phyloP scores from a whole-genome alignment of 1,140 invertebrate species.

The Eubasilissa regina region DNA sequence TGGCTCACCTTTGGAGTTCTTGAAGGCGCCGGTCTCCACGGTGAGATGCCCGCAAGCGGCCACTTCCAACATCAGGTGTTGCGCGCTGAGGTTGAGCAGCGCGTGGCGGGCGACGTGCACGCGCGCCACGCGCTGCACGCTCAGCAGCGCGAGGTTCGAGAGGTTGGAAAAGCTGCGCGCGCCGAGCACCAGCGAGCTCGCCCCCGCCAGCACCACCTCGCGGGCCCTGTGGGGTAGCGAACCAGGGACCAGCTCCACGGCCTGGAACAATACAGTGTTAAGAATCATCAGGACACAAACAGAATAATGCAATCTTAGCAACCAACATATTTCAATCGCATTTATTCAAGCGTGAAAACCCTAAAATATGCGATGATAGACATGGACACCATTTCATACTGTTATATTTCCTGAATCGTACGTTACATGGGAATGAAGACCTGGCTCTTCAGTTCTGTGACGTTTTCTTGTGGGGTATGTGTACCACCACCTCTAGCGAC shows the following conservation, averaged over 20 bases:
- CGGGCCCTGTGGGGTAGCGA: not conserved
- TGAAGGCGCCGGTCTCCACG: slow-evolving; percentile 73
- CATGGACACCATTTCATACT: no score
- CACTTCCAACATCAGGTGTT: slow-evolving; percentile 72
- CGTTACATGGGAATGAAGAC: no score
- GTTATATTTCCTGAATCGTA: no score
- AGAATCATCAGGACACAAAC: not conserved
- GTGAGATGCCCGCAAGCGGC: slow-evolving; percentile 71
- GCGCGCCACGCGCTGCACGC: slow-evolving; percentile 68
- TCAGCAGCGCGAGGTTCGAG: slow-evolving; percentile 68
- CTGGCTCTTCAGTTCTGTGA: no score
- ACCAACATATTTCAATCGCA: no score
- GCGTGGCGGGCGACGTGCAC: slow-evolving; percentile 72
- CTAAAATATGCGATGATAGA: no score
- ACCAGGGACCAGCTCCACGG: slow-evolving; percentile 1
- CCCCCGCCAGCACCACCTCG: slow-evolving; percentile 32
- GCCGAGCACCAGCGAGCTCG: not conserved
- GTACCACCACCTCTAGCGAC: no score
- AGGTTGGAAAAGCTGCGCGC: slow-evolving; percentile 55
- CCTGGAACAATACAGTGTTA: slow-evolving; percentile 15
- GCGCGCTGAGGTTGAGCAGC: slow-evolving; percentile 72
- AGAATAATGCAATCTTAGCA: no score
- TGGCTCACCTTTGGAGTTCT: slow-evolving; percentile 63
- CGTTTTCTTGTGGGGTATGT: no score
- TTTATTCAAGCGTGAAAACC: no score